phyloP scores from a whole-genome alignment of 2,888 invertebrate genomes.

The Ennomos quercinarius region DNA sequence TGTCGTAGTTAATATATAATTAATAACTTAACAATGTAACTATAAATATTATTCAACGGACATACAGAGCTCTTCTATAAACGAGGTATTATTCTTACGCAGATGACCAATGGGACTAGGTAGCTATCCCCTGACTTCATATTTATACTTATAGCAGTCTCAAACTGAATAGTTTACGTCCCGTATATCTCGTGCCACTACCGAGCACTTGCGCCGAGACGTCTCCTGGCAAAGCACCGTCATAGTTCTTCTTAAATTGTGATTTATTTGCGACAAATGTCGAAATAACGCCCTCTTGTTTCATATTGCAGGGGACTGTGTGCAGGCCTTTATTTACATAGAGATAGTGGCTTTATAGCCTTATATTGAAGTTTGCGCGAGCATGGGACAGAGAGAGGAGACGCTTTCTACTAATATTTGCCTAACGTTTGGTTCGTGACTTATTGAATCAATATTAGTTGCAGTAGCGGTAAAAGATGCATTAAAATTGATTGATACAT shows the following conservation, averaged over 20 bases:
- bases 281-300: slow-evolving; percentile 70
- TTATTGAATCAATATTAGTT: slow-evolving; percentile 17
- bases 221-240: slow-evolving; percentile 66
- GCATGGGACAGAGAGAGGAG: background rate
- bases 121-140: too few species aligned
- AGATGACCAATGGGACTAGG: too few species aligned
- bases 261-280: slow-evolving; percentile 80
- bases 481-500: background rate
- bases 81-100: too few species aligned
- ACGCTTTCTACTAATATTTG: background rate
- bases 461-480: background rate
- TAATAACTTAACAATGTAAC: too few species aligned
- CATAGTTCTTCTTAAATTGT: slow-evolving; percentile 77
- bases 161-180: background rate
- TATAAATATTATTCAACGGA: too few species aligned
- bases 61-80: too few species aligned
- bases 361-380: slow-evolving; percentile 33
- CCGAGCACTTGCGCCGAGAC: slow-evolving; percentile 27
- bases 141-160: too few species aligned
- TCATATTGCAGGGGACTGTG: slow-evolving; percentile 46
- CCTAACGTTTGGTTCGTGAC: slow-evolving; percentile 1
- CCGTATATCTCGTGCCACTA: slow-evolving; percentile 10
- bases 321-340: slow-evolving; percentile 35
- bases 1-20: too few species aligned
- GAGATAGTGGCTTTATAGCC: slow-evolving; percentile 30